Percentiles rank a stretch among this genome's conserved stretches.
phyloP scores from a whole-genome alignment of 2,888 invertebrate species.

The Nephrotoma appendiculata region DNA sequence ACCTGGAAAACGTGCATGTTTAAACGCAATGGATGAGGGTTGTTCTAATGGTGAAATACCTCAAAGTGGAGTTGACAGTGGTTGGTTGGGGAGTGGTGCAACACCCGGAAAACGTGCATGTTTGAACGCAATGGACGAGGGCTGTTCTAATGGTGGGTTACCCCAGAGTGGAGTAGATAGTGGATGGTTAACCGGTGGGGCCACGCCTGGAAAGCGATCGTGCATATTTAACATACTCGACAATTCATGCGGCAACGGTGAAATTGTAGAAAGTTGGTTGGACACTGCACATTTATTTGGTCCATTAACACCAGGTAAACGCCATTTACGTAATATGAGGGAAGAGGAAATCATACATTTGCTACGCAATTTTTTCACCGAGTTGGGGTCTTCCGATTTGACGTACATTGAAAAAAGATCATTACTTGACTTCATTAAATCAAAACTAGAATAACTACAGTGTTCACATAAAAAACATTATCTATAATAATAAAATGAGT shows the following conservation, averaged over 20 bases:
- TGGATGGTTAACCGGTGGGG: constrained; percentile 31
- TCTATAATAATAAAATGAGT: neutral
- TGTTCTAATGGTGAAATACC: constrained; percentile 33
- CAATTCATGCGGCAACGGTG: constrained; percentile 8
- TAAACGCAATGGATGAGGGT: constrained; percentile 38
- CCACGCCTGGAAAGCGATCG: constrained; percentile 32
- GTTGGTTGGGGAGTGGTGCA: constrained; percentile 32
- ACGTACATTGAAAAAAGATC: neutral
- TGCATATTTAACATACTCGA: neutral
- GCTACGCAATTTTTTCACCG: neutral
- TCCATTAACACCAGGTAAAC: neutral
- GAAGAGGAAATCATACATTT: neutral
- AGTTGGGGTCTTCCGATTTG: neutral
- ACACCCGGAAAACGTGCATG: constrained; percentile 33
- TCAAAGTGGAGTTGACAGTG: constrained; percentile 34
- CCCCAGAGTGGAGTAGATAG: constrained; percentile 35
- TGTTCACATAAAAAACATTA: neutral
- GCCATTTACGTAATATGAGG: constrained; percentile 31
- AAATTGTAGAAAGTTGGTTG: constrained; percentile 34
- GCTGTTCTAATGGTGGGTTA: constrained; percentile 36
- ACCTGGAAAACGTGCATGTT: constrained; percentile 30
- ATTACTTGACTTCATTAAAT: neutral
- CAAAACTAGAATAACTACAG: neutral
- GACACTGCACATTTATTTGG: constrained; percentile 18
- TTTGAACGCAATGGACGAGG: constrained; percentile 37